Base-by-base conservation (phyloP, 2,888 invertebrate genomes). In the Rhodophaea formosa region DNA sequence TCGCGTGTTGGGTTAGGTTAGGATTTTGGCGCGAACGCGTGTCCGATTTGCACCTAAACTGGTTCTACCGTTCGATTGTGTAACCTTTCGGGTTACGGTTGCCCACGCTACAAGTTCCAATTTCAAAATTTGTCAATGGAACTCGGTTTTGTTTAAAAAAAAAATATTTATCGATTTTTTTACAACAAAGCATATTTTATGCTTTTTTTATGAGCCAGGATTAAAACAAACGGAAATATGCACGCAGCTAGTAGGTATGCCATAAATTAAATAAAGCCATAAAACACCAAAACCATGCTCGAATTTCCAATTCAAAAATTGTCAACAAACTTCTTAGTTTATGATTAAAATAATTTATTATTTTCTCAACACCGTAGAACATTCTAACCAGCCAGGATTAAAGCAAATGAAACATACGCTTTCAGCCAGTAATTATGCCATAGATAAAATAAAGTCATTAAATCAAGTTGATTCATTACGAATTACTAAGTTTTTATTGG, bases 1-100 rank as follows among this genome's bases (percentile, higher is more conserved):
- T 80, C 77, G 47, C 53, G 43, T 44, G 84, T 88, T 91, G 88
- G 83, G 88, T 82, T 88, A 91, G 90, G 90, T 91, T 88, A 80
- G 71, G 67, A 59, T 69, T 71, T 74, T 71, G 75, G 74, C 70
- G 68, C 68, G 66, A 63, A 63, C 61, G 46, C 54, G 47, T 14
- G 42, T 66, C n/a, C 66, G 74, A 73, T 69, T 69, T 69, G 58
- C 59, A 62, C 62, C 59, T 62, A 59, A 66, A 68, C 62, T 60
- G 60, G 63, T 58, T 62, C 62, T 62, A 60, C 62, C 61, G 61
- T 62, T 64, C 54, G 53, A 57, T 63, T 53, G 60, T 64, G 64
- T 63, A 68, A 69, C 67, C 63, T 60, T 65, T 62, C 29, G 58
- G 67, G 62, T 63, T 63, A 64, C 65, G 61, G 63, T 62, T 67